A percentile compares a stretch with the other conserved stretches of the same genome.
These are phyloP conservation scores for Nyctibius bracteatus DNA, from an alignment of 2,113 vertebrate species.

Conservation along the genomic window DNA sequence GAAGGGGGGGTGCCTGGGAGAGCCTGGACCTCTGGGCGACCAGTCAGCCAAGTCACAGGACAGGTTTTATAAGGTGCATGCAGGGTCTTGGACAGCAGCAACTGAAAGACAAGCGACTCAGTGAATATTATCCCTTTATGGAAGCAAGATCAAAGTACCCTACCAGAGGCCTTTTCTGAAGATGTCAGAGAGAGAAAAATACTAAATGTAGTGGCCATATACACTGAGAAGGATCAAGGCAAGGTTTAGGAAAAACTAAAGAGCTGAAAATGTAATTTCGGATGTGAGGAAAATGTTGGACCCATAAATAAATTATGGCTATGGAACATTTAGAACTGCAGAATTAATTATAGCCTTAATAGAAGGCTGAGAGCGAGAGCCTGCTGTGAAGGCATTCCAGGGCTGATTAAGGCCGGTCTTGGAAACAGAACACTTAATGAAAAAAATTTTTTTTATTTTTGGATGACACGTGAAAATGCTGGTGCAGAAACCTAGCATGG, in stretches of 20 bases:
- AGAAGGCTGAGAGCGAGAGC: neutral
- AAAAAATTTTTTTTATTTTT: neutral
- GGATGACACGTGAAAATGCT: neutral
- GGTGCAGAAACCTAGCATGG: neutral
- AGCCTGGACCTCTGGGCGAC: neutral
- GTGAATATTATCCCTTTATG: slow-evolving; percentile 32
- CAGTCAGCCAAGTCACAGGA: neutral
- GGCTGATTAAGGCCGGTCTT: slow-evolving; percentile 15
- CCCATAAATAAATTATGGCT: slow-evolving; percentile 54
- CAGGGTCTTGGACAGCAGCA: slow-evolving; percentile 1
- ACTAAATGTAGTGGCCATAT: neutral
- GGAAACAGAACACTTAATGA: neutral
- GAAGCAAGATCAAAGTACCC: slow-evolving; percentile 8
- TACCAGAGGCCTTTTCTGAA: neutral
- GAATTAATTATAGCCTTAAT: slow-evolving; percentile 58
- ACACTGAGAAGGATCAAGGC: neutral
- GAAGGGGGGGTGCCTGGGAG: neutral
- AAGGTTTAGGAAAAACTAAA: neutral
- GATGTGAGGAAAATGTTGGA: slow-evolving; percentile 14
- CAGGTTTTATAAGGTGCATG: neutral
- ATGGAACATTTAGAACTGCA: slow-evolving; percentile 21
- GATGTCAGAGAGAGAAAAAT: neutral
- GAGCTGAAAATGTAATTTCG: slow-evolving; percentile 38
- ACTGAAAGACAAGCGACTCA: neutral
- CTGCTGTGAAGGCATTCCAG: slow-evolving; percentile 20